phyloP scores from a whole-genome alignment of 2,888 invertebrate genomes.

The Gisinianus flammeolus region DNA sequence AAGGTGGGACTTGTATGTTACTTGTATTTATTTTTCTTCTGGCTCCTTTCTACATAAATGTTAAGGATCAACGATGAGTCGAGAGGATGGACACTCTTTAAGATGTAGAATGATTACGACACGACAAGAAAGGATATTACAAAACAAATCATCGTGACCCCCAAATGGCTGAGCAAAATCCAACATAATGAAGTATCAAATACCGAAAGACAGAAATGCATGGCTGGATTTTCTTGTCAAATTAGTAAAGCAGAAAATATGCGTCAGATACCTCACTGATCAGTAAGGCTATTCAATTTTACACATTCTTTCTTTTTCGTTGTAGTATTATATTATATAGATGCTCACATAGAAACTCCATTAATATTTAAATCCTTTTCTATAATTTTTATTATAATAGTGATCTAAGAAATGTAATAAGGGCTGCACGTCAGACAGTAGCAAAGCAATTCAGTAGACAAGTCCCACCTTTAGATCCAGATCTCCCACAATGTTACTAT shows the following conservation, averaged over 20 bases:
- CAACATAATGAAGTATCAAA: not conserved
- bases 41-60: not conserved
- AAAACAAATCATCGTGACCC: not conserved
- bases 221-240: slow-evolving; percentile 51
- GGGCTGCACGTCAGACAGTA: slow-evolving; percentile 43
- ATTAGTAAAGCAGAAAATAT: slow-evolving; percentile 40
- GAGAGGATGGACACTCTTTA: too few relatives aligned
- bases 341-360: too few relatives aligned
- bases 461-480: slow-evolving; percentile 37
- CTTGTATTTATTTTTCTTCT: not conserved
- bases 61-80: not conserved
- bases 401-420: slow-evolving; percentile 49
- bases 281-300: slow-evolving; percentile 40
- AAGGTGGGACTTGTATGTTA: too few relatives aligned
- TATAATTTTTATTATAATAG: slow-evolving; percentile 25
- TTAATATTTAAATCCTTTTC: too few relatives aligned
- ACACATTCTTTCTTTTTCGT: too few relatives aligned
- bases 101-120: too few relatives aligned
- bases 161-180: too few relatives aligned
- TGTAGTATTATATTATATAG: too few relatives aligned
- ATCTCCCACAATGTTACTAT: slow-evolving; percentile 45
- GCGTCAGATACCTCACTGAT: slow-evolving; percentile 46
- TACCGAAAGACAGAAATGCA: slow-evolving; percentile 21
- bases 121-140: too few relatives aligned
- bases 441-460: slow-evolving; percentile 22